These are phyloP conservation scores for Elysia crispata DNA, from an alignment of 2,888 invertebrate species.

Conservation along the genomic window DNA sequence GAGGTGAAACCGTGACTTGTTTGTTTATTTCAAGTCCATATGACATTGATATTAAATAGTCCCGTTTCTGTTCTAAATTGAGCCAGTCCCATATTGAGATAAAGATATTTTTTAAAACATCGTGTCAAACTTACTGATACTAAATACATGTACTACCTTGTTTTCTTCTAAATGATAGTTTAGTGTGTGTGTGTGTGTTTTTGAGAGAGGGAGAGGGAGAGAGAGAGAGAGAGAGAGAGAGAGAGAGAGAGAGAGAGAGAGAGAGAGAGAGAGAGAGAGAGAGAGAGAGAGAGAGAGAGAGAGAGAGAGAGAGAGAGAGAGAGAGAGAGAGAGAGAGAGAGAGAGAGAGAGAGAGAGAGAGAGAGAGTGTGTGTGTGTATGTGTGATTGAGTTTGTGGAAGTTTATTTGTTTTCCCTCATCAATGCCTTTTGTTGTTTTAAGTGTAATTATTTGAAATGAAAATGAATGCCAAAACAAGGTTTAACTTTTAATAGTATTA, in stretches of 20 bases:
- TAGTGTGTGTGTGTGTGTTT: background rate
- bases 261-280: constrained; percentile 31
- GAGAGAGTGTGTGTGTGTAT: constrained; percentile 26
- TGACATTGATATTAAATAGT: background rate
- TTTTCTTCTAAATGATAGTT: background rate
- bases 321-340: constrained; percentile 45
- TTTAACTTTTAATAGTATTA: too few relatives aligned
- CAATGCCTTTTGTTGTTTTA: too few relatives aligned
- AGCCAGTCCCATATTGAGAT: background rate
- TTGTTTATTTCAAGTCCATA: too few relatives aligned
- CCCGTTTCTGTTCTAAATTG: background rate
- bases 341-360: constrained; percentile 44
- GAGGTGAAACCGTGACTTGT: too few relatives aligned
- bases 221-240: constrained; percentile 25
- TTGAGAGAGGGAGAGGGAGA: background rate
- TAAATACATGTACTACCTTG: constrained; percentile 13
- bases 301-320: constrained; percentile 23
- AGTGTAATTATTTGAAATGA: too few relatives aligned
- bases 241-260: constrained; percentile 32
- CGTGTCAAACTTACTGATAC: background rate
- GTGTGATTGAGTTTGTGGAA: background rate
- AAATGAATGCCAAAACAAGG: too few relatives aligned
- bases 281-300: constrained; percentile 29
- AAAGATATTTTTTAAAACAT: background rate
- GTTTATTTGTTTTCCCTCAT: too few relatives aligned